A percentile compares a stretch with the other conserved stretches of the same genome.
These are phyloP conservation scores for Pelobates fuscus DNA, from an alignment of 2,113 vertebrate species.

Conservation along the genomic window DNA sequence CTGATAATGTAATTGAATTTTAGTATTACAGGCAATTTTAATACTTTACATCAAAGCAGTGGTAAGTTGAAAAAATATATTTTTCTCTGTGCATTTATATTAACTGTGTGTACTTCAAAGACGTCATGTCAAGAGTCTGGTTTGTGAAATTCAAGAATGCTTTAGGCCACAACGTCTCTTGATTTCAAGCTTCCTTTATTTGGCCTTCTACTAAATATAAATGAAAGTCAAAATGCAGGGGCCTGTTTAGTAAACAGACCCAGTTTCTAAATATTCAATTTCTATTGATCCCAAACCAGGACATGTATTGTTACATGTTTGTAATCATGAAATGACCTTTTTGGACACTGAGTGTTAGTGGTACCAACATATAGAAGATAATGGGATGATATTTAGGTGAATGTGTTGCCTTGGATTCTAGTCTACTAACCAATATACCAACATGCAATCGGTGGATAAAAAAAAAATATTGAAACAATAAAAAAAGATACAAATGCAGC, in stretches of 20 bases:
- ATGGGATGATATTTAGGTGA: no score
- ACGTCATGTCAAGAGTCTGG: conserved; percentile 48
- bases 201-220: conserved; percentile 47
- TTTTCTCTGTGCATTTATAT: conserved; percentile 43
- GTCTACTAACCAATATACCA: no score
- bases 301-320: background rate
- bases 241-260: conserved; percentile 18
- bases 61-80: conserved; percentile 22
- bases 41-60: conserved; percentile 50
- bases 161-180: conserved; percentile 29
- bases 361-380: no score
- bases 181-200: conserved; percentile 18
- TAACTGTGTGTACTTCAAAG: conserved; percentile 51
- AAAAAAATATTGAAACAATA: no score
- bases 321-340: no score
- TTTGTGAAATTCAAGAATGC: conserved; percentile 46
- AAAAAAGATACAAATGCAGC: no score
- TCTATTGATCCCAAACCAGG: background rate
- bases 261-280: background rate
- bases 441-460: no score
- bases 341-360: no score
- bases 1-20: conserved; percentile 53
- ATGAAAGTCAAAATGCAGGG: conserved; percentile 44
- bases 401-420: no score
- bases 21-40: conserved; percentile 47